phyloP scores from a whole-genome alignment of 2,797 vertebrate species.

The Pampus argenteus region DNA sequence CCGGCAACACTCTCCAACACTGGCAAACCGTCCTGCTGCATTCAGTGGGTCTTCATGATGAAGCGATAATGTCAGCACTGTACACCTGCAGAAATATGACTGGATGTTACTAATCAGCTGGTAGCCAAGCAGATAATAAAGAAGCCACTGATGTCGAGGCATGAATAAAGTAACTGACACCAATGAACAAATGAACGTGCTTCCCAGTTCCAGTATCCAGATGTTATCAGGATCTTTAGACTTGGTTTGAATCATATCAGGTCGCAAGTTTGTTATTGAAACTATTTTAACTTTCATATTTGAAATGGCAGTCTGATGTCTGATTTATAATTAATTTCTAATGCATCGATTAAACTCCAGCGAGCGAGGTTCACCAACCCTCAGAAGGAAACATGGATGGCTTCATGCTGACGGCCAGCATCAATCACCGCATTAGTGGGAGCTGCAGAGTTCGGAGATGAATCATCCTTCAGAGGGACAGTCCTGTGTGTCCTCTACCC shows the following conservation, averaged over 20 bases:
- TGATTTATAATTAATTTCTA: neutral
- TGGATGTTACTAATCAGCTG: no score
- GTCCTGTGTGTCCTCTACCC: slow-evolving; percentile 60
- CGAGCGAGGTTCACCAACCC: slow-evolving; percentile 9
- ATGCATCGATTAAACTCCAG: slow-evolving; percentile 26
- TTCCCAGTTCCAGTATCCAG: no score
- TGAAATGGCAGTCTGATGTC: neutral
- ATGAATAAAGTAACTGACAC: no score
- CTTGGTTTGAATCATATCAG: neutral
- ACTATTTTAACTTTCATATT: neutral
- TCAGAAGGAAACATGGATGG: slow-evolving; percentile 15
- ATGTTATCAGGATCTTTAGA: neutral
- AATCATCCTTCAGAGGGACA: slow-evolving; percentile 51
- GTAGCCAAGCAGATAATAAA: no score
- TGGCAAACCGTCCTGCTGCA: no score
- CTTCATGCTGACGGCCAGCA: slow-evolving; percentile 31
- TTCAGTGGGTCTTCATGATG: no score
- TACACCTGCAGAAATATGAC: no score
- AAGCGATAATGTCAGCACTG: no score
- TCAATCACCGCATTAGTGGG: slow-evolving; percentile 63
- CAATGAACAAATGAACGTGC: no score
- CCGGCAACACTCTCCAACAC: no score
- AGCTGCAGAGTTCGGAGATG: slow-evolving; percentile 30
- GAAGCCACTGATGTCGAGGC: no score
- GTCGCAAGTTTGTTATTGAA: neutral